Evolutionary conservation across 2,888 invertebrate species (phyloP).

Genomic region (Nephrotoma flavescens): DNA sequence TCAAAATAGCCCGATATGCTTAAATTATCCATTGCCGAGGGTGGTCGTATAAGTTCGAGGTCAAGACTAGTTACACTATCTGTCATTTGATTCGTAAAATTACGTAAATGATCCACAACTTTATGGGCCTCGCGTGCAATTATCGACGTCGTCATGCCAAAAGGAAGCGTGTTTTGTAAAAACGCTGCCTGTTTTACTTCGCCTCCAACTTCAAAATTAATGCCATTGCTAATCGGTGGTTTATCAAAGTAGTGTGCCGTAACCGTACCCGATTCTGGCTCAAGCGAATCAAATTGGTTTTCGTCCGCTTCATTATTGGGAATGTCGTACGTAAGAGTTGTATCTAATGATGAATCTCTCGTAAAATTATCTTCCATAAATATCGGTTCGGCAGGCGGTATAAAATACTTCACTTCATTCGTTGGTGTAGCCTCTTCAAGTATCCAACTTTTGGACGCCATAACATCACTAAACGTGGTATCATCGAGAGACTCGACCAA

Average conservation of each 20-base stretch:
- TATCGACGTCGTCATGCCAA: conserved; percentile 50
- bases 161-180: conserved; percentile 19
- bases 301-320: conserved; percentile 10
- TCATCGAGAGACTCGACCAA: conserved; percentile 49
- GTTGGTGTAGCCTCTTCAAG: conserved; percentile 25
- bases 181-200: conserved; percentile 20
- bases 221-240: conserved; percentile 10
- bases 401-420: conserved; percentile 17
- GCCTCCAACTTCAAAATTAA: conserved; percentile 26
- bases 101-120: conserved; percentile 40
- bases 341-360: neutral
- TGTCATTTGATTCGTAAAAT: conserved; percentile 30
- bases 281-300: conserved; percentile 16
- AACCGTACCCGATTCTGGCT: conserved; percentile 23
- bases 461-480: conserved; percentile 11
- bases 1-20: conserved; percentile 40
- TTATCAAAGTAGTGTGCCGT: neutral
- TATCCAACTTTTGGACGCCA: conserved; percentile 8
- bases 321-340: conserved; percentile 9
- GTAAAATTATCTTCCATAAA: neutral
- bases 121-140: conserved; percentile 65
- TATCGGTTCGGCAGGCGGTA: neutral
- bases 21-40: conserved; percentile 59
- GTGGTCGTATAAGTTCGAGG: conserved; percentile 59
- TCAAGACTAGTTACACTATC: conserved; percentile 51